Percentiles rank a stretch among this genome's conserved stretches.
These are phyloP conservation scores for Emys orbicularis DNA, from an alignment of 2,797 vertebrate genomes.

Conservation along the genomic window DNA sequence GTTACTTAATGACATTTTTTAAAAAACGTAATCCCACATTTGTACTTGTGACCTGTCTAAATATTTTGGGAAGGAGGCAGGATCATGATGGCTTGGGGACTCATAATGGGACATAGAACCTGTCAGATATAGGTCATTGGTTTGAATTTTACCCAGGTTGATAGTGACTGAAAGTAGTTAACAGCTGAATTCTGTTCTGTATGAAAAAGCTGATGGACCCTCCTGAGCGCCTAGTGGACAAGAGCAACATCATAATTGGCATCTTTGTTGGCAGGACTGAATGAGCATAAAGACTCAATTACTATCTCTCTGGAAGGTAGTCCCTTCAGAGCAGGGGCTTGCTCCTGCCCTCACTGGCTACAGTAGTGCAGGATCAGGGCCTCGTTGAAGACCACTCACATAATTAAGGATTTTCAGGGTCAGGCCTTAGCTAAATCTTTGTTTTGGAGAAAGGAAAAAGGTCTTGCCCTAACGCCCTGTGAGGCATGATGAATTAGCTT, in stretches of 20 bases:
- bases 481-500: accelerated
- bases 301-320: background rate
- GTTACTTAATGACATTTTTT: background rate
- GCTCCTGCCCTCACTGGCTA: background rate
- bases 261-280: background rate
- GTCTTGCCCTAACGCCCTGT: accelerated
- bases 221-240: background rate
- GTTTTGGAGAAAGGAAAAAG: background rate
- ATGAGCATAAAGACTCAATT: background rate
- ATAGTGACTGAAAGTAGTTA: background rate
- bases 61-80: accelerated
- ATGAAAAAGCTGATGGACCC: background rate
- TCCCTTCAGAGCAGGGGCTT: background rate
- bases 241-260: accelerated
- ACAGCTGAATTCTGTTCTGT: background rate
- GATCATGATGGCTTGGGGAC: background rate
- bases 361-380: background rate
- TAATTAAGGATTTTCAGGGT: background rate
- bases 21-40: background rate
- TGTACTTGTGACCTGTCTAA: background rate
- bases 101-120: accelerated
- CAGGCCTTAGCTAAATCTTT: accelerated
- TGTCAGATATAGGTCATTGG: background rate
- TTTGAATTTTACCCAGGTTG: accelerated
- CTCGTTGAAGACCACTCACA: background rate